Evolutionary conservation across 2,797 vertebrate genomes (phyloP).

Genomic region (Dermochelys coriacea): DNA sequence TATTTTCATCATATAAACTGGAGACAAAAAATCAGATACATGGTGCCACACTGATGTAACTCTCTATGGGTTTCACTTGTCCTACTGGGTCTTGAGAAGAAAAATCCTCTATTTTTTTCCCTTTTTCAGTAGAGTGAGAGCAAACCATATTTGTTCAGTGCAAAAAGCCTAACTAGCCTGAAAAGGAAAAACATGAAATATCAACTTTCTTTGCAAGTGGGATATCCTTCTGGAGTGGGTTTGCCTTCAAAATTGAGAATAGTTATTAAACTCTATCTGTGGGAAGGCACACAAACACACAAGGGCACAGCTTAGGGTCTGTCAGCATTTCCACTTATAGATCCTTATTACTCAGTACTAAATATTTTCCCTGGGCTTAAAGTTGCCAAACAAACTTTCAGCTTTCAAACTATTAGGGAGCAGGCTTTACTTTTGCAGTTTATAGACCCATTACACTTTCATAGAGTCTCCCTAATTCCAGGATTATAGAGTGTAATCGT

Average conservation of each 20-base stretch:
- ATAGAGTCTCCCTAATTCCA: neutral
- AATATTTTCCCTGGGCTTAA: constrained; percentile 66
- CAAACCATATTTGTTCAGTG: constrained; percentile 30
- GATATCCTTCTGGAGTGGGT: constrained; percentile 47
- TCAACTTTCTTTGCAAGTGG: constrained; percentile 50
- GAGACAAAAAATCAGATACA: neutral
- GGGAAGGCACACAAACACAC: constrained; percentile 19
- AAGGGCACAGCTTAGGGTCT: neutral
- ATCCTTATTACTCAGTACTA: constrained; percentile 33
- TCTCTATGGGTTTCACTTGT: neutral
- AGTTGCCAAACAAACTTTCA: constrained; percentile 19
- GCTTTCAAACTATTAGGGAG: neutral
- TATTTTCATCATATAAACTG: neutral
- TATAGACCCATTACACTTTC: neutral
- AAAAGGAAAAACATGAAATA: constrained; percentile 51
- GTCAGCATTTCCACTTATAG: constrained; percentile 63
- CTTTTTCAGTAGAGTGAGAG: constrained; percentile 3
- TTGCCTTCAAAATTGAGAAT: constrained; percentile 60
- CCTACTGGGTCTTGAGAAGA: neutral
- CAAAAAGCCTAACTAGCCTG: constrained; percentile 16
- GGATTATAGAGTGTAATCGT: neutral
- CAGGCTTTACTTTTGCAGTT: neutral
- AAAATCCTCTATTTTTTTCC: neutral
- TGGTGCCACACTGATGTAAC: neutral
- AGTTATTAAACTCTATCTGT: constrained; percentile 67